These are phyloP conservation scores for Varanus salvator DNA, from an alignment of 2,113 vertebrate genomes.

Conservation along the genomic window DNA sequence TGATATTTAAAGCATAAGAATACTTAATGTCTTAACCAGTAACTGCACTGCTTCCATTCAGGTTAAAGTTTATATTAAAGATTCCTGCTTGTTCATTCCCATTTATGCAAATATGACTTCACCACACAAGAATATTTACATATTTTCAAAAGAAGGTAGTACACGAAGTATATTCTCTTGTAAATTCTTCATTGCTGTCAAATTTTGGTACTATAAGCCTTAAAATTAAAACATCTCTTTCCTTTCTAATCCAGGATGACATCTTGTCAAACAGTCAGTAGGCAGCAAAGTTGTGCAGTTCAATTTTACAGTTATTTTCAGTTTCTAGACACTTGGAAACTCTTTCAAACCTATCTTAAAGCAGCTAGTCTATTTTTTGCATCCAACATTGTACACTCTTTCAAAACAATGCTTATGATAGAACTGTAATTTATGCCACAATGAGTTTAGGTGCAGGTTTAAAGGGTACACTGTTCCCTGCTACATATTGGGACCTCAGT, in stretches of 20 bases:
- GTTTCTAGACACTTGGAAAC: conserved; percentile 56
- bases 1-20: conserved; percentile 28
- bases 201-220: conserved; percentile 23
- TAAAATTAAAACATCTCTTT: not conserved
- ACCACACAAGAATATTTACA: conserved; percentile 5
- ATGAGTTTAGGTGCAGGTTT: not conserved
- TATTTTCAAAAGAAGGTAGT: conserved; percentile 12
- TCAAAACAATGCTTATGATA: not conserved
- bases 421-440: not conserved
- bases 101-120: conserved; percentile 14
- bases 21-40: not conserved
- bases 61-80: conserved; percentile 4
- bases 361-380: conserved; percentile 30
- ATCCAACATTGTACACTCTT: conserved; percentile 28
- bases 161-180: not conserved
- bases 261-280: conserved; percentile 55
- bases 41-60: not conserved
- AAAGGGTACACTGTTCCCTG: too few species aligned
- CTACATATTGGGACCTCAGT: too few species aligned
- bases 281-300: conserved; percentile 49
- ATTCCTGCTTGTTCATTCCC: not conserved
- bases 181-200: conserved; percentile 8
- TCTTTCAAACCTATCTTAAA: conserved; percentile 47
- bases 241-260: conserved; percentile 35
- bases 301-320: conserved; percentile 46